A percentile compares a stretch with the other conserved stretches of the same genome.
Evolutionary conservation across 2,113 vertebrate genomes (phyloP).

Genomic region (Phyllopteryx taeniolatus): DNA sequence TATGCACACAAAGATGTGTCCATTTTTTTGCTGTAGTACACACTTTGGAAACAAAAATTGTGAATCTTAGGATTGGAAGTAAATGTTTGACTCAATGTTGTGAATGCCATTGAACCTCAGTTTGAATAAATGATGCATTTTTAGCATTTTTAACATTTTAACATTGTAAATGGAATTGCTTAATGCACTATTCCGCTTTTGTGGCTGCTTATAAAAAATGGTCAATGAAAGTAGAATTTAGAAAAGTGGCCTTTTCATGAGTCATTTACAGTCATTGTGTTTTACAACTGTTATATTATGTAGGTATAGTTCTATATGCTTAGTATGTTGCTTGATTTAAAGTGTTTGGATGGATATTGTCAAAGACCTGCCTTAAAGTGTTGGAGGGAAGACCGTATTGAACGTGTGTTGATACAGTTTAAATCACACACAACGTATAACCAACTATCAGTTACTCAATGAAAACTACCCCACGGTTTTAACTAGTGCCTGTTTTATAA

Average conservation of each 20-base stretch:
- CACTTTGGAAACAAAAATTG: conserved; percentile 23
- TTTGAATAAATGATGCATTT: not conserved
- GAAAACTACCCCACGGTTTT: conserved; percentile 7
- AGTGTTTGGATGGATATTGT: conserved; percentile 44
- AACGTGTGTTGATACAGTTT: conserved; percentile 6
- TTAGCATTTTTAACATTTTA: conserved; percentile 9
- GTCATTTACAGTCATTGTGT: not conserved
- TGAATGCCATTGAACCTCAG: conserved; percentile 2
- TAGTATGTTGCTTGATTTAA: conserved; percentile 23
- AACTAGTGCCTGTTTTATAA: conserved; percentile 20
- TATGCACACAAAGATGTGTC: conserved; percentile 25
- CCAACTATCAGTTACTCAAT: conserved; percentile 1
- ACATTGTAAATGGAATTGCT: conserved; percentile 15
- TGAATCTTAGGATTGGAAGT: conserved; percentile 21
- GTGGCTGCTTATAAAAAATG: conserved; percentile 36
- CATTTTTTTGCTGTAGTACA: conserved; percentile 13
- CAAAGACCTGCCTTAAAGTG: conserved; percentile 53
- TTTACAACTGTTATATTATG: not conserved
- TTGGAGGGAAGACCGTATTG: conserved; percentile 49
- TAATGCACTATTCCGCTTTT: conserved; percentile 20
- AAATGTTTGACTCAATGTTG: not conserved
- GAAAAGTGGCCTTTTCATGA: conserved; percentile 54
- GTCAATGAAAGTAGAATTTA: conserved; percentile 27
- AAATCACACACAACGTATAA: not conserved
- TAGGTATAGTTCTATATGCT: conserved; percentile 6